Evolutionary conservation across 2,113 vertebrate genomes (phyloP).

Genomic region (Gracilinanus agilis): DNA sequence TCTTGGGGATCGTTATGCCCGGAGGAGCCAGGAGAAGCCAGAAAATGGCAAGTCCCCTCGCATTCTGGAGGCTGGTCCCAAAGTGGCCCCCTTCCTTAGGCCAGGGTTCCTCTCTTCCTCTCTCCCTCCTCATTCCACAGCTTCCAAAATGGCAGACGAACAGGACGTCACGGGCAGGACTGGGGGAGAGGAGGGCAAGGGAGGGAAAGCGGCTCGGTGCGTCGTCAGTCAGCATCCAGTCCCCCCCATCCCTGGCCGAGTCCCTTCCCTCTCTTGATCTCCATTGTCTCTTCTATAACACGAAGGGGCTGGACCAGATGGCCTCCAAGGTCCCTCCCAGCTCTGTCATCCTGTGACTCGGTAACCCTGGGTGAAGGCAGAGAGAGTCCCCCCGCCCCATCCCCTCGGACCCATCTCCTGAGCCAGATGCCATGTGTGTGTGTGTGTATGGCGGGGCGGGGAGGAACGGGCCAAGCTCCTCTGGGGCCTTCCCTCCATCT

Average conservation of each 20-base stretch:
- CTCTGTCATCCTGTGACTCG: neutral
- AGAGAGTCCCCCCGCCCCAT: neutral
- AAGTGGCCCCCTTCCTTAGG: neutral
- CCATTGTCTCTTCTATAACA: neutral
- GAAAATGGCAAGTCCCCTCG: neutral
- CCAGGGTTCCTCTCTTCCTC: neutral
- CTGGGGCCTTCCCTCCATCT: neutral
- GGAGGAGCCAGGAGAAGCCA: slow-evolving; percentile 4
- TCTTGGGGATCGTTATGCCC: neutral
- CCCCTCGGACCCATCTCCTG: slow-evolving; percentile 35
- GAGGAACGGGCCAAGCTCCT: neutral
- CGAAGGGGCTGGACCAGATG: neutral
- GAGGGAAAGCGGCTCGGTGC: no score
- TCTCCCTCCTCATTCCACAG: neutral
- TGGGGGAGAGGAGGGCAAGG: neutral
- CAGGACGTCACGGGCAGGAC: neutral
- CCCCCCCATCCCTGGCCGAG: neutral
- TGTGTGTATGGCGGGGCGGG: slow-evolving; percentile 37
- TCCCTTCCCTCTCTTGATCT: neutral
- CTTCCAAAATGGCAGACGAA: slow-evolving; percentile 37
- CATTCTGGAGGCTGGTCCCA: neutral
- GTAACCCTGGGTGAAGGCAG: slow-evolving; percentile 41
- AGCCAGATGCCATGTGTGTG: neutral
- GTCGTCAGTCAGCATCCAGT: no score
- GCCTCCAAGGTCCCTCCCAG: no score